Conservation (phyloP, 1,140 invertebrate genomes). For the Zaprionus davidi region DNA sequence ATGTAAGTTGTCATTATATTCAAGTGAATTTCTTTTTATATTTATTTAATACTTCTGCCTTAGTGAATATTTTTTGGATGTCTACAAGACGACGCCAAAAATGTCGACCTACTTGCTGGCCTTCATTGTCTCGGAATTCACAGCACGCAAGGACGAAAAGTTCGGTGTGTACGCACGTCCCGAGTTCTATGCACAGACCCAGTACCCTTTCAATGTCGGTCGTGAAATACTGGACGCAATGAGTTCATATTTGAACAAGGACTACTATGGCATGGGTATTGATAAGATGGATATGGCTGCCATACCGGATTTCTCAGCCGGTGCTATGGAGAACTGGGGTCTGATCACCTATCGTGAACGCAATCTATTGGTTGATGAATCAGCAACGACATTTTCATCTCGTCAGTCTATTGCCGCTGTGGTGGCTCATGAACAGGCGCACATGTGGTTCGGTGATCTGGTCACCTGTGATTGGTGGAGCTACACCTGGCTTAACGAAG, state of each 20-base stretch:
- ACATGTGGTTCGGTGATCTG: constrained; percentile 89
- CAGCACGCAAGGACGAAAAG: constrained; percentile 82
- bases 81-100: constrained; percentile 88
- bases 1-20: constrained; percentile 50
- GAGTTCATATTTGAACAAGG: constrained; percentile 83
- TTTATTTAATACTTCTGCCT: no score
- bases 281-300: constrained; percentile 90
- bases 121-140: constrained; percentile 92
- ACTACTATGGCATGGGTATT: constrained; percentile 84
- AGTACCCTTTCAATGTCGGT: constrained; percentile 86
- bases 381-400: constrained; percentile 84
- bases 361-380: constrained; percentile 85
- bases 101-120: constrained; percentile 97
- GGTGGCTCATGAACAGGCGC: constrained; percentile 88
- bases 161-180: constrained; percentile 90
- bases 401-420: constrained; percentile 86
- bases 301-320: constrained; percentile 92
- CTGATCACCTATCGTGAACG: constrained; percentile 87
- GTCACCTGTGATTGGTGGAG: constrained; percentile 90
- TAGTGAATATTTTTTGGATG: constrained; percentile 62
- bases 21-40: no score
- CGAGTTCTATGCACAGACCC: constrained; percentile 87
- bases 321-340: constrained; percentile 95
- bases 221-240: constrained; percentile 84
- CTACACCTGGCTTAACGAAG: constrained; percentile 89